Percentiles rank a stretch among this genome's conserved stretches.
These are phyloP conservation scores for Amniataba percoides DNA, from an alignment of 2,797 vertebrate genomes.

Conservation along the genomic window DNA sequence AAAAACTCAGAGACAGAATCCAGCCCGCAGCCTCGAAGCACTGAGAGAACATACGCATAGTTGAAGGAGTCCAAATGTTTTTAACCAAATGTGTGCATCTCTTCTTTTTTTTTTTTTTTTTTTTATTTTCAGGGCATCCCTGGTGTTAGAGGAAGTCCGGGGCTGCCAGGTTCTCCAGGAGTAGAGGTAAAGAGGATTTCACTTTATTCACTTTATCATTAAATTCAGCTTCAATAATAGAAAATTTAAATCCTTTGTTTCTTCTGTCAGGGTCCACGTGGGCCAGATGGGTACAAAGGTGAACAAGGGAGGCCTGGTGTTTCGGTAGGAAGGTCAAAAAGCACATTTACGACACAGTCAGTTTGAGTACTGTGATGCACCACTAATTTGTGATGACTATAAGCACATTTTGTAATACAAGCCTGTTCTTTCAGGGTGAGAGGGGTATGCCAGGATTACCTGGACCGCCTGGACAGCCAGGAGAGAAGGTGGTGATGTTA, in stretches of 20 bases:
- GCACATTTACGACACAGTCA: conserved; percentile 16
- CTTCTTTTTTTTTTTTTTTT: conserved; percentile 20
- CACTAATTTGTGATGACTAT: background rate
- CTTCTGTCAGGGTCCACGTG: conserved; percentile 88
- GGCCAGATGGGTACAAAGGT: conserved; percentile 90
- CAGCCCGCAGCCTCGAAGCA: conserved; percentile 30
- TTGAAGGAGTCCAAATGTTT: conserved; percentile 45
- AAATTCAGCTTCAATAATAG: background rate
- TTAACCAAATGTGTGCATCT: conserved; percentile 42
- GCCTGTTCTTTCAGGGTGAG: conserved; percentile 87
- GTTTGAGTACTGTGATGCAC: background rate
- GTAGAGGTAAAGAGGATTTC: conserved; percentile 84
- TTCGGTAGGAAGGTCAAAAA: conserved; percentile 86
- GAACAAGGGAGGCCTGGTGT: conserved; percentile 89
- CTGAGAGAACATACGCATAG: conserved; percentile 43
- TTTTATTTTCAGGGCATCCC: conserved; percentile 87
- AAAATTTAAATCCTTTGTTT: conserved; percentile 32
- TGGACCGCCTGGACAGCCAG: conserved; percentile 89
- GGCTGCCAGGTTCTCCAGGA: conserved; percentile 89
- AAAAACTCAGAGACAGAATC: conserved; percentile 47
- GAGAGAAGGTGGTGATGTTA: conserved; percentile 89
- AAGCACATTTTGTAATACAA: conserved; percentile 16
- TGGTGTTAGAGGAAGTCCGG: conserved; percentile 89
- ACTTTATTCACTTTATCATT: background rate
- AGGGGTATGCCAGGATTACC: conserved; percentile 91